A percentile compares a stretch with the other conserved stretches of the same genome.
phyloP scores from a whole-genome alignment of 2,888 invertebrate species.

The Lapara coniferarum region DNA sequence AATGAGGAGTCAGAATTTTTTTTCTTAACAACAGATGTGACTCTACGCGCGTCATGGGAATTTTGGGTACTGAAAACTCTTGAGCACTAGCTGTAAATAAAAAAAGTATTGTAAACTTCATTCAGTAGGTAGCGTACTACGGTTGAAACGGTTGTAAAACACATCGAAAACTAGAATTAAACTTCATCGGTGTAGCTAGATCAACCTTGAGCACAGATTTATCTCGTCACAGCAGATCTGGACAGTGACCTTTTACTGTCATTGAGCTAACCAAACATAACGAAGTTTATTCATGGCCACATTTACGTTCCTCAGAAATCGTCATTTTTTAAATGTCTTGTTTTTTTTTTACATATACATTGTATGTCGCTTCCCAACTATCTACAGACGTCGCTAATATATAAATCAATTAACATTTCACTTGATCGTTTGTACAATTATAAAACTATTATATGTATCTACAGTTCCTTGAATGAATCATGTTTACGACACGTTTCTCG shows the following conservation, averaged over 20 bases:
- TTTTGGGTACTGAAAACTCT: not conserved
- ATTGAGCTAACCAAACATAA: not conserved
- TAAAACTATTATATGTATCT: conserved; percentile 26
- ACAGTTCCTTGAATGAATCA: conserved; percentile 45
- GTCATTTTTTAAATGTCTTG: no score
- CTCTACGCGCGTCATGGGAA: not conserved
- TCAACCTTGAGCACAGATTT: not conserved
- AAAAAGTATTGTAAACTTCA: not conserved
- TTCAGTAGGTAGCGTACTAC: no score
- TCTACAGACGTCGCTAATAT: not conserved
- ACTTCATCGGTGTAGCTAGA: not conserved
- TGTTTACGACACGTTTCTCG: conserved; percentile 39
- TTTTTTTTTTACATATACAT: not conserved
- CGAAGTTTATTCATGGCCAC: not conserved
- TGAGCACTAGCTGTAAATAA: not conserved
- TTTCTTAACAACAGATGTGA: not conserved
- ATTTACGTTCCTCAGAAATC: no score
- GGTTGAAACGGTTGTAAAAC: no score
- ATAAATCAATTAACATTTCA: not conserved
- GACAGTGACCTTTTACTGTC: not conserved
- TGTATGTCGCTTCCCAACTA: not conserved
- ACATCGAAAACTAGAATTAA: not conserved
- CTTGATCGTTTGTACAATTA: conserved; percentile 7
- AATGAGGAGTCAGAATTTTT: not conserved
- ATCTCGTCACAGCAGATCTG: not conserved